Base-by-base conservation (phyloP, 92 coral and sea anemone genomes). In the Epizoanthus scotinus region DNA sequence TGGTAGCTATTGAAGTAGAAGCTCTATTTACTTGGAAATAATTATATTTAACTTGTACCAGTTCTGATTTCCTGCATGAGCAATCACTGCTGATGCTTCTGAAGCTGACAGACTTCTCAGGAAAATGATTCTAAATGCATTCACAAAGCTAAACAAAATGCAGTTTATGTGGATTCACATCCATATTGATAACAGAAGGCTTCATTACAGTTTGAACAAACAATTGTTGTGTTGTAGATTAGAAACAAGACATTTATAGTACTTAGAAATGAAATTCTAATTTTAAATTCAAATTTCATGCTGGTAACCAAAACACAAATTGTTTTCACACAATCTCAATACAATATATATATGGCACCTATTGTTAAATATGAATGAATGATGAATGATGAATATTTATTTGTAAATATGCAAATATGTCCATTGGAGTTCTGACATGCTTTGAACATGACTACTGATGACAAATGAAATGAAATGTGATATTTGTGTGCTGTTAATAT, bases 361-460 rank as follows among this genome's bases (percentile, higher is more conserved):
- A 73, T 73, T 73, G 79, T 73, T 62, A 12, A 20, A n/a, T n/a
- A n/a, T 58, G 21, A 73, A n/a, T 40, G 66, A 57, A 36, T 13
- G 13, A n/a, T 55, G 18, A 57, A 36, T 57, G 14, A 10, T 73
- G 50, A 62, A 26, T 25, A 20, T 62, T 62, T 14, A 57, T 73
- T 5, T 38, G 24, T 34, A n/a, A n/a, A n/a, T n/a, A 18, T 55
- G 61, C 18, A 20, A 29, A 26, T 4, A 1, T 6, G 17, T n/a
- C 3, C 20, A n/a, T 34, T 20, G 8, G 55, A 67, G 28, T 36
- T 67, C 19, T 47, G 52, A 47, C 20, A 62, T 17, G 27, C 67
- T 62, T n/a, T n/a, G n/a, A n/a, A n/a, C n/a, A n/a, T n/a, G 40
- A 34, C 40, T 62, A 61, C 31, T 61, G 28, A 2, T 47, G 38